A percentile compares a stretch with the other conserved stretches of the same genome.
Conservation (phyloP, 2,113 vertebrate species). For the Pogonocichla stellata region DNA sequence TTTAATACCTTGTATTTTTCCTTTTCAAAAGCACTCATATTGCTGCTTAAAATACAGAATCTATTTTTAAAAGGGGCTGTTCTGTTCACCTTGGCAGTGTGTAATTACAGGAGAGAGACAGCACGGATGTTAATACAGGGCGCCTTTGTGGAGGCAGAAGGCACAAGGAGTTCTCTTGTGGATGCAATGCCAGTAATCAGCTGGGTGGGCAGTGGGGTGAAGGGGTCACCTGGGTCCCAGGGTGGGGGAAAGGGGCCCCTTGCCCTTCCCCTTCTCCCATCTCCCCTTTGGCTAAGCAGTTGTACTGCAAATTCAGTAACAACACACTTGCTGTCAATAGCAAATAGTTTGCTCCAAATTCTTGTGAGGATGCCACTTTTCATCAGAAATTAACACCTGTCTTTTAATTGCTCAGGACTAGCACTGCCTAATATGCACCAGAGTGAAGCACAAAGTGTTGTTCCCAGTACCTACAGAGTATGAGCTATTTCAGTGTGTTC, state of each 20-base stretch:
- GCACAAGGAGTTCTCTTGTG: background rate
- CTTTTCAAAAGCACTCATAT: constrained; percentile 9
- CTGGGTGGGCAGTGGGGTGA: rapidly evolving
- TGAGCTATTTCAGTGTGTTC: background rate
- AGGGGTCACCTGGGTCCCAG: rapidly evolving
- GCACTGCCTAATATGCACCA: background rate
- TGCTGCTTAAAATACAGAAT: constrained; percentile 45
- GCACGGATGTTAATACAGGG: background rate
- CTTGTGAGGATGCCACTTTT: background rate
- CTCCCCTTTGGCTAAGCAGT: background rate
- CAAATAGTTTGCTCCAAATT: background rate
- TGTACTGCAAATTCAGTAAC: background rate
- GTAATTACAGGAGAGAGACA: background rate
- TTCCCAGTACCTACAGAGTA: background rate
- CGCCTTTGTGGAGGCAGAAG: background rate
- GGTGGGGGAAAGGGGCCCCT: background rate
- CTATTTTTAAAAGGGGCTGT: background rate
- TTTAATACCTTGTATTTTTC: constrained; percentile 40
- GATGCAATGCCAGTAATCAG: background rate
- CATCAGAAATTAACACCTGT: background rate
- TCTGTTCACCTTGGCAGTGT: background rate
- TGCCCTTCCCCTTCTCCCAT: background rate
- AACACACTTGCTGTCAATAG: rapidly evolving
- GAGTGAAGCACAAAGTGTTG: rapidly evolving
- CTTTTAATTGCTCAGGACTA: background rate